Conservation (phyloP, 1,140 invertebrate species). For the Trinorchestia longiramus region DNA sequence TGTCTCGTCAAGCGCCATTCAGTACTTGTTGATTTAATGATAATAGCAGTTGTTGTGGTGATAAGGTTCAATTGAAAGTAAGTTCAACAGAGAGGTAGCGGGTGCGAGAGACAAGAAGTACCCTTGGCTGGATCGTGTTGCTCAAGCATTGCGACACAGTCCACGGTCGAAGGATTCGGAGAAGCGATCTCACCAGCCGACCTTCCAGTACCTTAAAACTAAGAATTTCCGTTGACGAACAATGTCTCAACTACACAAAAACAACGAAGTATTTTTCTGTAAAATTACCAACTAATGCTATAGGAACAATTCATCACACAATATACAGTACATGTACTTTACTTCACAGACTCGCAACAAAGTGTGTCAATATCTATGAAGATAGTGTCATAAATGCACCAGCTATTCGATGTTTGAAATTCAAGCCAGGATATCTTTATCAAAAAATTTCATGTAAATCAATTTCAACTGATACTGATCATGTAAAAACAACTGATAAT, state of each 20-base stretch:
- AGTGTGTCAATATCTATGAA: too few species aligned
- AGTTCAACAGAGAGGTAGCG: neutral
- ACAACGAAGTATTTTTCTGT: neutral
- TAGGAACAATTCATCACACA: too few species aligned
- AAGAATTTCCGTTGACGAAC: neutral
- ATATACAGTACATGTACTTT: too few species aligned
- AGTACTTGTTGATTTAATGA: neutral
- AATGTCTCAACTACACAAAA: neutral
- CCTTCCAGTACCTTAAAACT: neutral
- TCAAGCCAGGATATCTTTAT: too few species aligned
- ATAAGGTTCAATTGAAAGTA: neutral
- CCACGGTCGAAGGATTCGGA: neutral
- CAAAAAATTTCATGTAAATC: too few species aligned
- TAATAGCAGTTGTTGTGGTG: neutral
- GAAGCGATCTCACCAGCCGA: neutral
- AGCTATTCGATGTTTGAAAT: too few species aligned
- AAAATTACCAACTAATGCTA: too few species aligned
- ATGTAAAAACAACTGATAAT: too few species aligned
- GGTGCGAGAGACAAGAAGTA: neutral
- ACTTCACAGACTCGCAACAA: too few species aligned
- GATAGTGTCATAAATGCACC: too few species aligned
- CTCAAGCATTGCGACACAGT: slow-evolving; percentile 20
- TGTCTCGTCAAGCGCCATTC: neutral
- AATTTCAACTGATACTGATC: too few species aligned
- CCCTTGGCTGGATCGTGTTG: slow-evolving; percentile 14